Evolutionary conservation across 2,888 invertebrate species (phyloP).

Genomic region (Molorchus minor): DNA sequence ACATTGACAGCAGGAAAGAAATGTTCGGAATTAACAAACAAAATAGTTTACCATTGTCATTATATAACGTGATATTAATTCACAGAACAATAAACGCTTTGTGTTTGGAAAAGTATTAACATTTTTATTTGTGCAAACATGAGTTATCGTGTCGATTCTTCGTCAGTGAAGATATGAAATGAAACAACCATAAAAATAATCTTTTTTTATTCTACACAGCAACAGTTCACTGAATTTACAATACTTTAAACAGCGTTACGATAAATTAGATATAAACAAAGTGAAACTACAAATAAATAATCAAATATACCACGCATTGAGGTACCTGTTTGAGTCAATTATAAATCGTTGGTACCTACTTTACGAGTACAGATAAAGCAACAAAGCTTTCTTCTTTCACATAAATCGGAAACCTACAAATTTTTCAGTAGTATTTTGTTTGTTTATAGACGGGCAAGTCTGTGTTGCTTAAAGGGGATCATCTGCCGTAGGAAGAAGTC

Average conservation of each 20-base stretch:
- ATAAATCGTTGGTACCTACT: not conserved
- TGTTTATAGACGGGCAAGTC: not conserved
- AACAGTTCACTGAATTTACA: not conserved
- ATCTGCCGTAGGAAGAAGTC: not conserved
- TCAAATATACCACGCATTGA: not conserved
- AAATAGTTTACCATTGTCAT: not conserved
- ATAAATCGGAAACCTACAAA: not conserved
- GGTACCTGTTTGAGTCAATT: not conserved
- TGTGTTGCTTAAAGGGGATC: not conserved
- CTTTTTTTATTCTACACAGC: too few relatives aligned
- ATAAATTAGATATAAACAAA: not conserved
- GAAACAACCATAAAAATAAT: not conserved
- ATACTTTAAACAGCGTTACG: not conserved
- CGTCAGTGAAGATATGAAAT: not conserved
- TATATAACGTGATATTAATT: not conserved
- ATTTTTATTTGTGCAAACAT: not conserved
- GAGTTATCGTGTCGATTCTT: not conserved
- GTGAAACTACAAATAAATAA: not conserved
- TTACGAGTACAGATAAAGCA: not conserved
- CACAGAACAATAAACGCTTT: not conserved
- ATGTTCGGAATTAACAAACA: conserved; percentile 1
- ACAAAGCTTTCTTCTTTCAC: not conserved
- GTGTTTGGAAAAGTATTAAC: not conserved
- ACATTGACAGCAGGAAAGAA: not conserved
- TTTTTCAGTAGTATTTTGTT: conserved; percentile 1